Conservation (phyloP, 2,797 vertebrate genomes). For the Taeniopygia guttata region DNA sequence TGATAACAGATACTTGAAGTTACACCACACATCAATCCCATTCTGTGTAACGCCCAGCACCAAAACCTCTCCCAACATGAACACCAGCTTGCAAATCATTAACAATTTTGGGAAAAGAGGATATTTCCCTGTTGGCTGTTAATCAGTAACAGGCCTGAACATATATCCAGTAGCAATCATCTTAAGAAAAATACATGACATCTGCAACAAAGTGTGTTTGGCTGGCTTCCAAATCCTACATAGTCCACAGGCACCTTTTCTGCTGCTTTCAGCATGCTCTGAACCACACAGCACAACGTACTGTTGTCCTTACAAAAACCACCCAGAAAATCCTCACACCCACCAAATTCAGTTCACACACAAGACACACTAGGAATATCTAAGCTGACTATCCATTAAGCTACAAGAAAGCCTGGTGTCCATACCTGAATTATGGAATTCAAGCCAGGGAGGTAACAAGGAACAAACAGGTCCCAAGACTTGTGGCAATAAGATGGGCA, state of each 20-base stretch:
- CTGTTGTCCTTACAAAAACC: background rate
- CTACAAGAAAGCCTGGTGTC: background rate
- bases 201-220: background rate
- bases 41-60: background rate
- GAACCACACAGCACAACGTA: rapidly evolving
- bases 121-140: background rate
- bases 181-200: background rate
- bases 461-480: background rate
- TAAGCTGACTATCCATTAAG: background rate
- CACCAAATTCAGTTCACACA: background rate
- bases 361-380: rapidly evolving
- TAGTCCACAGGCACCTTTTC: background rate
- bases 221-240: background rate
- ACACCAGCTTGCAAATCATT: background rate
- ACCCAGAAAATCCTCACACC: background rate
- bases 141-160: background rate
- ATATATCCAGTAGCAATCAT: background rate
- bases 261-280: background rate
- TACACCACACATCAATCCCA: background rate
- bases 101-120: background rate
- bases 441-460: background rate
- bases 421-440: background rate
- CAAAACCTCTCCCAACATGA: background rate
- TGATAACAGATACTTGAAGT: background rate
- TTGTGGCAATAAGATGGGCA: background rate